These are phyloP conservation scores for Nyctalus aviator DNA, from an alignment of 2,797 vertebrate genomes.

Conservation along the genomic window DNA sequence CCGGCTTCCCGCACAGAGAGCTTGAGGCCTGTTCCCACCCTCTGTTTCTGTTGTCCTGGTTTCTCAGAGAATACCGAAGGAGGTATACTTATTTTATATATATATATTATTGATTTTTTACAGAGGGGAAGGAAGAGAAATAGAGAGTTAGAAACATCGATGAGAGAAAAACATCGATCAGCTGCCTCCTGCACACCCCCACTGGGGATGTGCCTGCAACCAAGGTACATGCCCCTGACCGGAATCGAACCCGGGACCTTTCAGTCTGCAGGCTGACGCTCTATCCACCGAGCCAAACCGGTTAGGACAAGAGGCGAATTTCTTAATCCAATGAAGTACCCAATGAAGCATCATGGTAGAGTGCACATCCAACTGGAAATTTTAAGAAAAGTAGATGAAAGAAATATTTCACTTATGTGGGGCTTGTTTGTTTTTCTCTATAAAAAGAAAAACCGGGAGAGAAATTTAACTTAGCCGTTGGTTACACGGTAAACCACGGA, in stretches of 20 bases:
- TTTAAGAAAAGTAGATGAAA: background rate
- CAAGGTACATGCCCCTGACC: too few species aligned
- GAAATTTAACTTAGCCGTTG: background rate
- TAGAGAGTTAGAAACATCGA: too few species aligned
- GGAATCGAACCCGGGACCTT: too few species aligned
- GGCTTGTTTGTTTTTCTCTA: background rate
- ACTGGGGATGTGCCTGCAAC: too few species aligned
- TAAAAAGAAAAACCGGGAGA: background rate
- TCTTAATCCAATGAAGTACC: slow-evolving; percentile 24
- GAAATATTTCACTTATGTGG: slow-evolving; percentile 52
- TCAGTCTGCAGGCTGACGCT: too few species aligned
- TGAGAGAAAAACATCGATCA: too few species aligned
- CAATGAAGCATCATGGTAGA: background rate
- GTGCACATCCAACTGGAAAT: background rate
- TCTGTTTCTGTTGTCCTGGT: background rate
- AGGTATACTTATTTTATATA: too few species aligned
- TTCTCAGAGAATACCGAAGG: background rate
- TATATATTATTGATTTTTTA: too few species aligned
- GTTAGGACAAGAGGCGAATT: background rate
- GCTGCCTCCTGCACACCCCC: too few species aligned
- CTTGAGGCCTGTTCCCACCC: background rate
- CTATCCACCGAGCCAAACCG: too few species aligned
- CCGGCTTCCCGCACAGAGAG: background rate
- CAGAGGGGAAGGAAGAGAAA: too few species aligned
- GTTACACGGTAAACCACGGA: slow-evolving; percentile 66